Evolutionary conservation across 2,797 vertebrate species (phyloP).

Genomic region (Cottoperca gobio): DNA sequence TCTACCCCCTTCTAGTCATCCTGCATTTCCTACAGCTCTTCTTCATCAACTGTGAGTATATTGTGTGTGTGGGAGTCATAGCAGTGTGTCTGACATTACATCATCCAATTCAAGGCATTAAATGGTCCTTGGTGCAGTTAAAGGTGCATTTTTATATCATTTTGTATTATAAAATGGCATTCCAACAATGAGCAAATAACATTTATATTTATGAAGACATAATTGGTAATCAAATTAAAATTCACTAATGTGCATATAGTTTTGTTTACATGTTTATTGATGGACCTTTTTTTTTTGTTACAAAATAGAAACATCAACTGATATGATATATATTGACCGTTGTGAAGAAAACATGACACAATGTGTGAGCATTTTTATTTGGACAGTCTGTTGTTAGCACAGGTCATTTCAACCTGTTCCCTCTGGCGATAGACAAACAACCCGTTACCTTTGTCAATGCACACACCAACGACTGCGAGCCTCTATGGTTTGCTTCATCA

Average conservation of each 20-base stretch:
- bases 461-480: neutral
- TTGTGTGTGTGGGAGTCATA: neutral
- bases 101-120: neutral
- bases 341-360: neutral
- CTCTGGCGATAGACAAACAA: neutral
- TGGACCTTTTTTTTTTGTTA: neutral
- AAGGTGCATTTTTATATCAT: neutral
- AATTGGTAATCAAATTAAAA: neutral
- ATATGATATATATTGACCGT: neutral
- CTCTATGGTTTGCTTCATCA: neutral
- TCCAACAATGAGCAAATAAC: neutral
- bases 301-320: neutral
- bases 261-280: neutral
- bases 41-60: constrained; percentile 96
- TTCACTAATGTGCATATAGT: neutral
- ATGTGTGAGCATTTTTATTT: neutral
- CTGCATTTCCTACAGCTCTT: constrained; percentile 97
- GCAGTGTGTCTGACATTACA: neutral
- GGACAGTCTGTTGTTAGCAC: neutral
- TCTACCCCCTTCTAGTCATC: constrained; percentile 97
- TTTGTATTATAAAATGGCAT: neutral
- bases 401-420: neutral
- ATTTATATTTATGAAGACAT: neutral
- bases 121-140: neutral
- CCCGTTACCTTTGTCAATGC: neutral